A percentile compares a stretch with the other conserved stretches of the same genome.
Evolutionary conservation across 1,140 invertebrate genomes (phyloP).

Genomic region (Listronotus oregonensis): DNA sequence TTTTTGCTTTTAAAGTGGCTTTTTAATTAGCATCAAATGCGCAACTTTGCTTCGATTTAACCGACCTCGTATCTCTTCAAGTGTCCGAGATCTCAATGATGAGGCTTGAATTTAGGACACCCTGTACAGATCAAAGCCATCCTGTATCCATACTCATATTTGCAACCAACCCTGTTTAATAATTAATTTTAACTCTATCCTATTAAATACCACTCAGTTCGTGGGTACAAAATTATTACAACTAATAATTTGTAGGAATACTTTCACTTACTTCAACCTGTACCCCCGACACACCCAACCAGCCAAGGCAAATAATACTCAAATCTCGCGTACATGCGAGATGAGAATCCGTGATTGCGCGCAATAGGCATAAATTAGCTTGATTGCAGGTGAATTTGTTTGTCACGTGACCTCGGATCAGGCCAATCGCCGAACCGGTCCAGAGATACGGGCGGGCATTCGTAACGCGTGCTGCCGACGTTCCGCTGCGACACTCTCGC

Average conservation of each 20-base stretch:
- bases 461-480: slow-evolving; percentile 14
- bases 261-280: slow-evolving; percentile 1
- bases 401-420: slow-evolving; percentile 7
- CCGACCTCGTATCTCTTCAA: no score
- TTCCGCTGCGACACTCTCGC: background rate
- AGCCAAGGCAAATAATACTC: slow-evolving; percentile 5
- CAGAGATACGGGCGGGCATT: background rate
- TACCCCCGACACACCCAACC: slow-evolving; percentile 1
- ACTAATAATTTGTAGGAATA: background rate
- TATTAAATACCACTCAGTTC: no score
- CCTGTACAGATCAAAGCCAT: no score
- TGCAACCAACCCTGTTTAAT: no score
- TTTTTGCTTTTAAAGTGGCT: no score
- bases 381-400: slow-evolving; percentile 18
- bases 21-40: no score
- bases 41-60: no score
- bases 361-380: slow-evolving; percentile 18
- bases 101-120: no score
- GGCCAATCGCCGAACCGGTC: slow-evolving; percentile 3
- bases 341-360: slow-evolving; percentile 10
- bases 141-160: no score
- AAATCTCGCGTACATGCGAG: background rate
- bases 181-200: no score
- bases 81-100: no score
- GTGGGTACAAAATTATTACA: no score